A percentile compares a stretch with the other conserved stretches of the same genome.
These are phyloP conservation scores for Tigriopus japonicus DNA, from an alignment of 1,140 invertebrate genomes.

Conservation along the genomic window DNA sequence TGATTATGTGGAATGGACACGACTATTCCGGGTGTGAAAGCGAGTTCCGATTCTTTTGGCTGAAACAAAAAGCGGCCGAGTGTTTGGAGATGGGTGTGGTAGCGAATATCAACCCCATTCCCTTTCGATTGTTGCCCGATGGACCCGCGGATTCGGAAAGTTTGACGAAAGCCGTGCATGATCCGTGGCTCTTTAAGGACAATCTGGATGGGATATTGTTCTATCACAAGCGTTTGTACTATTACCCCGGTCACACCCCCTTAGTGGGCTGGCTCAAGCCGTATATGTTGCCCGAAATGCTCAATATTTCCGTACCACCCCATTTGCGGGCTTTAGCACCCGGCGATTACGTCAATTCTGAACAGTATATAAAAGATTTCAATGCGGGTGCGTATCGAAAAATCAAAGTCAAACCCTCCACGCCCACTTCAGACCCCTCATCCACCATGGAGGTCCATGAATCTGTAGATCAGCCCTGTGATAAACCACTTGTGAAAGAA, in stretches of 20 bases:
- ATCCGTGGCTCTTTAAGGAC: conserved; percentile 4
- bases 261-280: conserved; percentile 71
- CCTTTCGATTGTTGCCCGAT: conserved; percentile 23
- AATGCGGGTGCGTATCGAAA: neutral
- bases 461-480: too few relatives aligned
- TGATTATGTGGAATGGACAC: conserved; percentile 48
- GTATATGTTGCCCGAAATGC: conserved; percentile 62
- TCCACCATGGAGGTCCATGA: too few relatives aligned
- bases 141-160: neutral
- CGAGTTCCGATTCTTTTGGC: conserved; percentile 55
- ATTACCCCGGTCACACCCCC: conserved; percentile 54
- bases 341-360: neutral
- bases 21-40: conserved; percentile 54
- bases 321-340: neutral
- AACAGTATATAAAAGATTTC: neutral
- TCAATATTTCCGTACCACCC: conserved; percentile 26
- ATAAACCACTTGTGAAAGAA: neutral
- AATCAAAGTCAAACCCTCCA: neutral
- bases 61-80: conserved; percentile 44
- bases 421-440: too few relatives aligned
- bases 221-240: conserved; percentile 56
- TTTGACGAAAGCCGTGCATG: neutral
- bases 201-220: conserved; percentile 55
- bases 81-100: conserved; percentile 25
- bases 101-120: conserved; percentile 30